phyloP scores from a whole-genome alignment of 2,113 vertebrate genomes.

The Coptodon bakossiorum region DNA sequence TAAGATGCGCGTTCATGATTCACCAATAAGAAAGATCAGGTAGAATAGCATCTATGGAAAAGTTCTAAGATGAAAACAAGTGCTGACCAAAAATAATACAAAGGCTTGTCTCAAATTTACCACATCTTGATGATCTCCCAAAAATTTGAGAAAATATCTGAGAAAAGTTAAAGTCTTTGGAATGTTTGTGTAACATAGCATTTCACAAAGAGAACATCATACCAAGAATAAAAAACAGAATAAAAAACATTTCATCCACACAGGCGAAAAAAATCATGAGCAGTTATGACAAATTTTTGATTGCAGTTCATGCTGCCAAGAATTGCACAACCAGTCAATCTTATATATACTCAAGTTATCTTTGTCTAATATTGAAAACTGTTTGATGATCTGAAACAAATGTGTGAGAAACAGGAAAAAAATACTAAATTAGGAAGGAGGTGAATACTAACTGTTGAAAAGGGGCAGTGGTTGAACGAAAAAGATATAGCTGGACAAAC shows the following conservation, averaged over 20 bases:
- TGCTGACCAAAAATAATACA: background rate
- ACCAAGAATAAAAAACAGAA: background rate
- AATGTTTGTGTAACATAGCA: background rate
- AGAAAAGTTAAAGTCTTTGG: background rate
- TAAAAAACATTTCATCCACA: background rate
- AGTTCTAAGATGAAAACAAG: background rate
- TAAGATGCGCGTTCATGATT: background rate
- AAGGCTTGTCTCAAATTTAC: background rate
- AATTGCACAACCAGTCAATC: background rate
- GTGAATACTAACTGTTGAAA: background rate
- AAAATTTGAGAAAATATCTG: background rate
- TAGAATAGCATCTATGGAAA: background rate
- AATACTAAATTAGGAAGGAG: background rate
- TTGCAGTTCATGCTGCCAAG: background rate
- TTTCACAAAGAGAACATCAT: background rate
- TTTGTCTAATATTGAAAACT: accelerated
- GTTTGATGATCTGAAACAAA: background rate
- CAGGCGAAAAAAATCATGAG: accelerated
- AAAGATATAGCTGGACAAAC: background rate
- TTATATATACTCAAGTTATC: background rate
- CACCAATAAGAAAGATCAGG: background rate
- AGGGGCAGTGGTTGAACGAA: accelerated
- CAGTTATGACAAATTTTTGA: background rate
- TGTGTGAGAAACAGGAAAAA: background rate
- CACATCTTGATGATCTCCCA: background rate